These are phyloP conservation scores for Dolichomitus sp. DNA, from an alignment of 2,888 invertebrate genomes.

Conservation along the genomic window DNA sequence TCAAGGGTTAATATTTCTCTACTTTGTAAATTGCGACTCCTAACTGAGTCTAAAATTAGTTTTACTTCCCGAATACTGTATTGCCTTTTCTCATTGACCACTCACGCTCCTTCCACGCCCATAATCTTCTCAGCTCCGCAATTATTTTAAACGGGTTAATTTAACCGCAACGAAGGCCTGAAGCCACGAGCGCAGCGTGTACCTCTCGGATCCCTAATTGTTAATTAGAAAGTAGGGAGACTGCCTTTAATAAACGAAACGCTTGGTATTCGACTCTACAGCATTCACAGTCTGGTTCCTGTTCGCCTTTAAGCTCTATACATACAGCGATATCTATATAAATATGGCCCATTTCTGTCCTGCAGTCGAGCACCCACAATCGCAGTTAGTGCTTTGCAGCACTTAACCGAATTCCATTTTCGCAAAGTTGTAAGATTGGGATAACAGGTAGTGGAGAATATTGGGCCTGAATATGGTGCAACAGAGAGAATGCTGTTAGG, in stretches of 20 bases:
- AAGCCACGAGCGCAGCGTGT: neutral
- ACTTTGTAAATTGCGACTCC: slow-evolving; percentile 5
- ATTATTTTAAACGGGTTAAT: slow-evolving; percentile 74
- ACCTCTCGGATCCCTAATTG: slow-evolving; percentile 66
- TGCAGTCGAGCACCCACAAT: neutral
- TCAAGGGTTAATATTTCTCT: neutral
- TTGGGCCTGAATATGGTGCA: slow-evolving; percentile 33
- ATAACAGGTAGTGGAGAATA: slow-evolving; percentile 44
- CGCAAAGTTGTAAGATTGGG: slow-evolving; percentile 45
- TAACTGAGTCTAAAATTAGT: slow-evolving; percentile 15
- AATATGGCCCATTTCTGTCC: neutral
- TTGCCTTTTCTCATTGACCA: slow-evolving; percentile 26
- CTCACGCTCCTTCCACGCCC: slow-evolving; percentile 32
- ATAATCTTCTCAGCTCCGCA: slow-evolving; percentile 59
- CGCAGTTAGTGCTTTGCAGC: slow-evolving; percentile 36
- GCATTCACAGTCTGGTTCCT: neutral
- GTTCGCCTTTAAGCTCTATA: neutral
- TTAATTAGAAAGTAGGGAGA: slow-evolving; percentile 73
- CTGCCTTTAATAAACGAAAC: slow-evolving; percentile 67
- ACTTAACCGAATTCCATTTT: slow-evolving; percentile 56
- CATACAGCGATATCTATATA: slow-evolving; percentile 6
- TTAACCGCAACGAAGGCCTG: slow-evolving; percentile 34
- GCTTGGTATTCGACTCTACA: slow-evolving; percentile 5
- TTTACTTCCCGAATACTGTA: neutral
- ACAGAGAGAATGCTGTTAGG: slow-evolving; percentile 12